Evolutionary conservation across 2,113 vertebrate genomes (phyloP), one percentile per base, ranked within the genome.

Genomic region (Lycocorax pyrrhopterus): DNA sequence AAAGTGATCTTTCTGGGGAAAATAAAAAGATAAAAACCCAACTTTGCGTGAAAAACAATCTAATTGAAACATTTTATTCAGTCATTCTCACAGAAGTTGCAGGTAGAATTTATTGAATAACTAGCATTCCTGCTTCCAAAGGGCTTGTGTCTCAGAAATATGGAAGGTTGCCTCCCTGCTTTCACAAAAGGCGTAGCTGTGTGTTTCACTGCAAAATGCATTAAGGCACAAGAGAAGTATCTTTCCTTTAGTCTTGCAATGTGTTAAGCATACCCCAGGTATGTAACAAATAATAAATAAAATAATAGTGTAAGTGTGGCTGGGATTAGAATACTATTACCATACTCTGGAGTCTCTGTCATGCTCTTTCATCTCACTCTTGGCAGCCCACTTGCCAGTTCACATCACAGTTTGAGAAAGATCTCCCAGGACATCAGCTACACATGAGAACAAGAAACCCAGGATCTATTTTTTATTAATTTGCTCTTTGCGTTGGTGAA

Each of bases 231-330:
- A 76, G 30, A 76, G 67, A 83, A 90, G 35, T 47, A 63, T 49
- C 44, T 86, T 85, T 90, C 21, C 35, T 77, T 90, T 90, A 56
- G 19, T 59, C 85, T 96, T 82, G 49, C 68, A 92, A 25, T 25
- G 16, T 52, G 39, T 87, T 55, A 93, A 84, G 79, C 83, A 72
- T 39, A 78, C 27, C 46, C 47, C 56, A 81, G 76, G 68, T 73
- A 27, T 33, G 14, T 71, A 95, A 81, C 76, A 93, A 95, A 94
- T 64, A 87, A 92, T 94, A 95, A 96, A 96, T 89, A 97, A 94
- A 90, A 94, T 75, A 96, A 52, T 69, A 91, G 39, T 3, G 0
- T 78, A 81, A 95, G 32, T 1, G 5, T 90, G 64, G 41, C 52
- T 84, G 60, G 77, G 73, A 90, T 89, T 84, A 87, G 66, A 90